Percentiles rank a stretch among this genome's conserved stretches.
Conservation (phyloP, 1,140 invertebrate genomes). For the Leucophenga varia region DNA sequence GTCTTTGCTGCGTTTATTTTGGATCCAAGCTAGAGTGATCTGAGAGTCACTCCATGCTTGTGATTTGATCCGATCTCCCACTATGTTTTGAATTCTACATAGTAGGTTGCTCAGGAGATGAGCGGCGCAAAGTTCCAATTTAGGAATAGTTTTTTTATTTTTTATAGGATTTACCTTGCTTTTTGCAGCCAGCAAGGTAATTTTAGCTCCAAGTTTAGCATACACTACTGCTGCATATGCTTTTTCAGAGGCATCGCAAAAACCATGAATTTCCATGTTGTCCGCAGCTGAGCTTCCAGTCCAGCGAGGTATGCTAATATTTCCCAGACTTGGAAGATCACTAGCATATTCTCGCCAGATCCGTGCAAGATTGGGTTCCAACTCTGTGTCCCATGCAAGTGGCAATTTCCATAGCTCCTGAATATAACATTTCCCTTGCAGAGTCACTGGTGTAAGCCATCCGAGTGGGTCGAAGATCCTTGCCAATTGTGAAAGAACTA, state of each 20-base stretch:
- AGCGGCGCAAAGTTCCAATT: slow-evolving; percentile 2
- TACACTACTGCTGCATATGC: slow-evolving; percentile 8
- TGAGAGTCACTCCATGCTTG: not conserved
- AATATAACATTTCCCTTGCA: not conserved
- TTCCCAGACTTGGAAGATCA: slow-evolving; percentile 2
- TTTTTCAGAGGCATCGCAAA: slow-evolving; percentile 9
- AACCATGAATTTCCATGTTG: not conserved
- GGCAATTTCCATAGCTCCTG: not conserved
- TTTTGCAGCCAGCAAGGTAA: slow-evolving; percentile 35
- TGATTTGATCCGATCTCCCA: not conserved
- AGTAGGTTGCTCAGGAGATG: not conserved
- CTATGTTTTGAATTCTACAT: not conserved
- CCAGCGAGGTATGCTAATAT: slow-evolving; percentile 5
- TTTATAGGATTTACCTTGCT: slow-evolving; percentile 27
- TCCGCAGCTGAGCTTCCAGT: not conserved
- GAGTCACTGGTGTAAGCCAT: not conserved
- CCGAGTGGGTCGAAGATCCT: not conserved
- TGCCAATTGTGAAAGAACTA: not conserved
- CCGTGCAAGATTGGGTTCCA: not conserved
- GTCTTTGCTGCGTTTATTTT: slow-evolving; percentile 3
- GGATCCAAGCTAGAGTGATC: not conserved
- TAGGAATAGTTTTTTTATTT: slow-evolving; percentile 4
- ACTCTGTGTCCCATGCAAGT: not conserved
- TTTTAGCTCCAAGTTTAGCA: slow-evolving; percentile 2
- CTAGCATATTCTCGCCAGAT: not conserved